phyloP scores from a whole-genome alignment of 2,888 invertebrate genomes.

The Drosophila bunnanda region DNA sequence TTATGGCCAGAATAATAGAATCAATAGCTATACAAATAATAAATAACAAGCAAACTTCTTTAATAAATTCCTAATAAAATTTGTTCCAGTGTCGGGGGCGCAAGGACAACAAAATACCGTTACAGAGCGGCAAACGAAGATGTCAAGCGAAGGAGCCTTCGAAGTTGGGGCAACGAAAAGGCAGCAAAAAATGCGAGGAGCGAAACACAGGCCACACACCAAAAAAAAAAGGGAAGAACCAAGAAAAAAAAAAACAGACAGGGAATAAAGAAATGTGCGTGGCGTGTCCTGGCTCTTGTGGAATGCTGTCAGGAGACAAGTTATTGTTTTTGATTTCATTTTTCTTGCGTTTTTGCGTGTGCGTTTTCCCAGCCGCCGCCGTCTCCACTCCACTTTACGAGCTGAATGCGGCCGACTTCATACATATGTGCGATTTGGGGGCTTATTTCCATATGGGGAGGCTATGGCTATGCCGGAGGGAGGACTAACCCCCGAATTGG shows the following conservation, averaged over 20 bases:
- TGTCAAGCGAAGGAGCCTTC: constrained; percentile 62
- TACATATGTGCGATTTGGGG: constrained; percentile 52
- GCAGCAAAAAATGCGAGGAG: constrained; percentile 43
- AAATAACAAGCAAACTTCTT: background rate
- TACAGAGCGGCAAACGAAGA: constrained; percentile 61
- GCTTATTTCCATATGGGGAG: constrained; percentile 73
- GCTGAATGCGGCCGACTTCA: constrained; percentile 42
- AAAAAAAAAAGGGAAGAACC: background rate
- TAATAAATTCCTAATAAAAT: too few relatives aligned
- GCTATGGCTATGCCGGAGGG: constrained; percentile 24
- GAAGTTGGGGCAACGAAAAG: constrained; percentile 35
- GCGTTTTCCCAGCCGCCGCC: constrained; percentile 32
- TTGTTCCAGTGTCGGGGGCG: constrained; percentile 9
- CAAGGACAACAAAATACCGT: constrained; percentile 50
- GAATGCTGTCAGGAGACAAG: constrained; percentile 79
- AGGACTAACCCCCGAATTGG: constrained; percentile 59
- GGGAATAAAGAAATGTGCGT: constrained; percentile 58
- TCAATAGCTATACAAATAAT: background rate
- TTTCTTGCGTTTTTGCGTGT: constrained; percentile 64
- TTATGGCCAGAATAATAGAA: background rate
- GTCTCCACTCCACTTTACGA: constrained; percentile 53
- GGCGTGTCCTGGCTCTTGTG: constrained; percentile 67
- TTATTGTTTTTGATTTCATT: constrained; percentile 81
- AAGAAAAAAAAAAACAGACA: background rate
- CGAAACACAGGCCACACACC: constrained; percentile 14